phyloP scores from a whole-genome alignment of 1,140 invertebrate genomes.

The Gerris buenoi region DNA sequence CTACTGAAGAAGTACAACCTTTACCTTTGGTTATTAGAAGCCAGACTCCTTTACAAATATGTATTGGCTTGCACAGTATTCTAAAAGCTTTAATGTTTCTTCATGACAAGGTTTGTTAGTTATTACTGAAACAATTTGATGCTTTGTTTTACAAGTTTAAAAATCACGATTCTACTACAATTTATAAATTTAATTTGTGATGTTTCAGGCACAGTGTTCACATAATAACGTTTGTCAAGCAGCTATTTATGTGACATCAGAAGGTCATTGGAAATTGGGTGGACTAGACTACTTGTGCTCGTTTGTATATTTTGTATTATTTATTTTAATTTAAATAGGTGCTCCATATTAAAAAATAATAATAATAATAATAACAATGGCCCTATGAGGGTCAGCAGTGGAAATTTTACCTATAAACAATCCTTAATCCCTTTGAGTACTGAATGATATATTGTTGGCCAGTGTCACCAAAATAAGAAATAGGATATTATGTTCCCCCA shows the following conservation, averaged over 20 bases:
- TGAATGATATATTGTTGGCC: not conserved
- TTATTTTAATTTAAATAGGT: too few relatives aligned
- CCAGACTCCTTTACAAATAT: conserved; percentile 56
- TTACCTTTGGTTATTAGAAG: conserved; percentile 43
- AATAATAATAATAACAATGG: too few relatives aligned
- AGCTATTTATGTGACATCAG: conserved; percentile 62
- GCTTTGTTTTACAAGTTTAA: not conserved
- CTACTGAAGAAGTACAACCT: conserved; percentile 58
- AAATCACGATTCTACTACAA: not conserved
- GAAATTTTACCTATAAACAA: too few relatives aligned
- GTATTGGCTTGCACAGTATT: conserved; percentile 58
- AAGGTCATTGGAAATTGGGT: conserved; percentile 69
- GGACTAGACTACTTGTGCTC: conserved; percentile 61
- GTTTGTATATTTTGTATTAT: too few relatives aligned
- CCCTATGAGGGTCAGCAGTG: too few relatives aligned
- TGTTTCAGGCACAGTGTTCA: conserved; percentile 43
- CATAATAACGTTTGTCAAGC: conserved; percentile 67
- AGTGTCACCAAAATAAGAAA: too few relatives aligned
- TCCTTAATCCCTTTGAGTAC: not conserved
- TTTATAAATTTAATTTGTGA: too few relatives aligned
- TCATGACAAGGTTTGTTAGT: conserved; percentile 47
- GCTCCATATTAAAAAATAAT: too few relatives aligned
- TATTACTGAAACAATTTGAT: not conserved
- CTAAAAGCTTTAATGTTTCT: conserved; percentile 61
- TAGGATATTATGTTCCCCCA: too few relatives aligned